phyloP scores from a whole-genome alignment of 2,797 vertebrate species.

The Scomberomorus guttatus region DNA sequence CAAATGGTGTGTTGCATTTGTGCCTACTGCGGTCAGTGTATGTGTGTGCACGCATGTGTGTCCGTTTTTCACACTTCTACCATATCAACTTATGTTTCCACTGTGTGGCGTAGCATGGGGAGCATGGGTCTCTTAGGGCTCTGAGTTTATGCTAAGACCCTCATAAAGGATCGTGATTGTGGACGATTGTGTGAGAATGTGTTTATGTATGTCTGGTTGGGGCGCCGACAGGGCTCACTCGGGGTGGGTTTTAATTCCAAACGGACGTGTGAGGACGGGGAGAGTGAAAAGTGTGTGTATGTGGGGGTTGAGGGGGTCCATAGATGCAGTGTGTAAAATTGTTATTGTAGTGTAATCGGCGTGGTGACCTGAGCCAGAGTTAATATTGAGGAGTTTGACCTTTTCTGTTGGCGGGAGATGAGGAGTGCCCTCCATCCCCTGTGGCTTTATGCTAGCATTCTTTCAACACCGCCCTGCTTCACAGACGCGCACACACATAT shows the following conservation, averaged over 20 bases:
- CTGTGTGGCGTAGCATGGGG: slow-evolving; percentile 36
- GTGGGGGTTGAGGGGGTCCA: slow-evolving; percentile 24
- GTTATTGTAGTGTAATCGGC: slow-evolving; percentile 83
- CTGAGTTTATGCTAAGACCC: slow-evolving; percentile 66
- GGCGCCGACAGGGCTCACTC: slow-evolving; percentile 72
- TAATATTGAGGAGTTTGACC: slow-evolving; percentile 84
- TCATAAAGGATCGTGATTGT: slow-evolving; percentile 72
- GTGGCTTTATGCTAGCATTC: slow-evolving; percentile 68
- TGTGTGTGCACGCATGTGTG: slow-evolving; percentile 43
- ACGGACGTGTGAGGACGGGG: slow-evolving; percentile 72
- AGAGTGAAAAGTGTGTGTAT: slow-evolving; percentile 34
- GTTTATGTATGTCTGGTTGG: slow-evolving; percentile 81
- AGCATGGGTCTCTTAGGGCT: slow-evolving; percentile 52
- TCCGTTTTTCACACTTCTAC: slow-evolving; percentile 76
- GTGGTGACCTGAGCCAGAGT: slow-evolving; percentile 77
- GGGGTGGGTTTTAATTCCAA: slow-evolving; percentile 78
- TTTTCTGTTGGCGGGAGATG: slow-evolving; percentile 76
- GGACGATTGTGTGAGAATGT: slow-evolving; percentile 78
- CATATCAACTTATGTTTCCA: slow-evolving; percentile 78
- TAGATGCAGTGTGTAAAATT: slow-evolving; percentile 72
- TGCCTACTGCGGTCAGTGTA: slow-evolving; percentile 69
- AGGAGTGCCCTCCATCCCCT: slow-evolving; percentile 58
- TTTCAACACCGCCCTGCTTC: slow-evolving; percentile 34
- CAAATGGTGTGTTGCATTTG: slow-evolving; percentile 87
- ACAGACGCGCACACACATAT: background rate